Evolutionary conservation across 2,888 invertebrate genomes (phyloP), one percentile per base, ranked within the genome.

Genomic region (Prenolepis imparis): DNA sequence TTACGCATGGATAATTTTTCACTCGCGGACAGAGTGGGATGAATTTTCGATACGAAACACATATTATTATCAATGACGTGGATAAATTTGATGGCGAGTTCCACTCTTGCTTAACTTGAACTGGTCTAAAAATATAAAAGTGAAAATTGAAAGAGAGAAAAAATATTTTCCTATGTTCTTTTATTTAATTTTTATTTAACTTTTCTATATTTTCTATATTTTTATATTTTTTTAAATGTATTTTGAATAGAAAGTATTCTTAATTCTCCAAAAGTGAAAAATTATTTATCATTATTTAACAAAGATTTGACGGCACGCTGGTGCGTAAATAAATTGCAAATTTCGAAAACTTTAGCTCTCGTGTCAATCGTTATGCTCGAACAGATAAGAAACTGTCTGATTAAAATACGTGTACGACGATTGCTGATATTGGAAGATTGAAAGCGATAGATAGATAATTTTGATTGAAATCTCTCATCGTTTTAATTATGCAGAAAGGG

Each of bases 401-500:
- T 24, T n/a, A 15, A 41, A 66, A 21, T 1, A 36, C 28, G 64
- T 82, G 24, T 52, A 80, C 41, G 57, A 21, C 59, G 41, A 75
- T 77, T 67, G 61, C 9, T 59, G 64, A 82, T 61, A 52, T 61
- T 39, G 68, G 28, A 59, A 36, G 1, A 70, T 41, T 48, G 28
- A 9, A 83, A 44, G 18, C 21, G 15, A 4, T 66, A 67, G 18
- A 77, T n/a, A 48, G 28, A 52, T 68, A 80, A 80, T 32, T 61
- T 80, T 24, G 6, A 28, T 55, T 8, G 18, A 78, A 78, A 70
- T 59, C 48, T 59, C 48, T 48, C 32, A 18, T 72, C 18, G 11
- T 41, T 74, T 84, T 88, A 87, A 88, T 84, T 89, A 93, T 93
- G 93, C 74, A 89, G 84, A 92, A 88, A 87, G 90, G 86, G 77